Conservation (phyloP, 2,888 invertebrate species). For the Odontothrips loti region DNA sequence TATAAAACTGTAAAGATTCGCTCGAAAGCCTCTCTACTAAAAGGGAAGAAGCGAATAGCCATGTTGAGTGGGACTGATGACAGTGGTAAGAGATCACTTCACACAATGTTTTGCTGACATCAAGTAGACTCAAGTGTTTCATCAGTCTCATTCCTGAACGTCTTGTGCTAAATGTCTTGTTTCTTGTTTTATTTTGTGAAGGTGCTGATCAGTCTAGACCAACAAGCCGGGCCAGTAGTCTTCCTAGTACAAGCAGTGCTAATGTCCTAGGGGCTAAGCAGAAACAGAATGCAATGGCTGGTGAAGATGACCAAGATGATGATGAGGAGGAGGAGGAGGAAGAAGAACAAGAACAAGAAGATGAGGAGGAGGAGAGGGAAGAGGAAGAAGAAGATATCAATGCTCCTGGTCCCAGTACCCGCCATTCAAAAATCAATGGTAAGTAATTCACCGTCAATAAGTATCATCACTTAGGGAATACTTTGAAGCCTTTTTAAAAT, state of each 20-base stretch:
- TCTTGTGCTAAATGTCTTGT: background rate
- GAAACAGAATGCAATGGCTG: conserved; percentile 35
- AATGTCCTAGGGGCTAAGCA: conserved; percentile 36
- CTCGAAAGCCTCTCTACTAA: conserved; percentile 33
- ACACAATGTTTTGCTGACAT: background rate
- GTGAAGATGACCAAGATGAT: conserved; percentile 43
- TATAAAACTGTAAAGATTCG: conserved; percentile 57
- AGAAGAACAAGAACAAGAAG: conserved; percentile 32
- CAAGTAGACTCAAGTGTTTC: no score
- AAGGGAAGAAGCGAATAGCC: conserved; percentile 39
- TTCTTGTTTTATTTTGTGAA: background rate
- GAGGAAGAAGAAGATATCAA: conserved; percentile 35
- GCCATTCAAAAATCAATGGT: background rate
- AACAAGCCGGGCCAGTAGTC: conserved; percentile 30
- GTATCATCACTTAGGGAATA: background rate
- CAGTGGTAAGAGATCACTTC: conserved; percentile 33
- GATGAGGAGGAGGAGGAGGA: conserved; percentile 27
- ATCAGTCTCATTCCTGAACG: no score
- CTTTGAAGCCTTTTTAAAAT: background rate
- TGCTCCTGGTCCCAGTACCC: background rate
- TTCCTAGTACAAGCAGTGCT: conserved; percentile 38
- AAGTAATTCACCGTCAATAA: background rate
- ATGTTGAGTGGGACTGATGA: conserved; percentile 38
- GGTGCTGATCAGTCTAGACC: background rate
- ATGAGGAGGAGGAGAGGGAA: conserved; percentile 30